Evolutionary conservation across 2,113 vertebrate species (phyloP), one percentile per base, ranked within the genome.

Genomic region (Electrona antarctica): DNA sequence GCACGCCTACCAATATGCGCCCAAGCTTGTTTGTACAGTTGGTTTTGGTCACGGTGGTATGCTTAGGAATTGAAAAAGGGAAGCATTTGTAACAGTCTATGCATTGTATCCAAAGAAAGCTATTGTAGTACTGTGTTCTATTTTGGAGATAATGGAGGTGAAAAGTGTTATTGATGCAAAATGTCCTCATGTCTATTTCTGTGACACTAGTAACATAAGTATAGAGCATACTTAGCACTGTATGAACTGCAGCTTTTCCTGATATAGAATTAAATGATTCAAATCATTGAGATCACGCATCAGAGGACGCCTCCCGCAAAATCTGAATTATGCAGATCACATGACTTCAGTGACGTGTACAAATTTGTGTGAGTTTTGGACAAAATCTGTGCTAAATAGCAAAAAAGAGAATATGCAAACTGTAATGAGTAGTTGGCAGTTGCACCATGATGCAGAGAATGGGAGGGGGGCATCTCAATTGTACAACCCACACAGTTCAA

Each of bases 11-110:
- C 33, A 41, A 14, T 45, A 60, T 45, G 29, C 4, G 1, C 9
- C 50, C 28, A 64, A 65, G 67, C 49, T 69, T 21, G 13, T 45
- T 62, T 65, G 72, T 60, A 55, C 79, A 74, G 57, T 74, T 57
- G 69, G 76, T 69, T 83, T 74, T 70, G 59, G 58, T 81, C 73
- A 79, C 64, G 52, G 71, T 54, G 49, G 71, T 69, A 59, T 66
- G 14, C 66, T 14, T 7, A 29, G 52, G 11, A 51, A 76, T 62
- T 7, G 33, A 8, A 54, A 66, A 67, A 55, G 2, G 52, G 49
- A 68, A 61, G 7, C 56, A n/a, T 8, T 41, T 55, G 10, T 13
- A 59, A 62, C 12, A 59, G 61, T 58, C 8, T 6, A 7, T 64
- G 33, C 0, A 45, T 68, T 61, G 15, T 65, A 12, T 10, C 6